Base-by-base conservation (phyloP, 2,888 invertebrate species). In the Macaria notata region DNA sequence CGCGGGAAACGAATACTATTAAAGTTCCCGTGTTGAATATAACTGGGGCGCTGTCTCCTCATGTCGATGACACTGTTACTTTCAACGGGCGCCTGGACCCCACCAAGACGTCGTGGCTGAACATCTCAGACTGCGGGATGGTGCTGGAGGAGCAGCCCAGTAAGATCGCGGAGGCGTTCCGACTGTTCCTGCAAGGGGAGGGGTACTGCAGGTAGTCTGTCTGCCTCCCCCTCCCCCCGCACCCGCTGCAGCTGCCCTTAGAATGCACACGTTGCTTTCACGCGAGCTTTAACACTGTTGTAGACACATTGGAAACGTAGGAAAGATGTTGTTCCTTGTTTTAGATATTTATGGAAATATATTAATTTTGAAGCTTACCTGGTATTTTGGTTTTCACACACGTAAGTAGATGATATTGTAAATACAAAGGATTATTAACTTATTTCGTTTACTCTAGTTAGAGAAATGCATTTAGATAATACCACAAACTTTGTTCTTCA, bases 41-140 rank as follows among this genome's bases (percentile, higher is more conserved):
- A 69, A 98, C 98, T 31, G 99, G 99, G 29, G 94, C 96, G 54
- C 90, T 97, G 73, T 98, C 98, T 60, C 99, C 99, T 0, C 99
- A 99, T 81, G 96, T 98, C 54, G 98, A 99, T 64, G 99, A 99
- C 78, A 98, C 98, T 6, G 98, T 99, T 44, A 97, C 98, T 50
- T 96, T 99, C 84, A 99, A 99, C 82, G 97, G 98, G 44, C 94
- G 98, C 56, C 93, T 99, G 82, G 98, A 99, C 86, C 99, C 99
- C 9, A 94, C 97, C 62, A 98, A 97, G 84, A 98, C 98, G 41
- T 98, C 98, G 49, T 99, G 99, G 98, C 95, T 99, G 95, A 99
- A 98, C 95, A 96, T 99, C 72, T 98, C 98, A 36, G 99, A 99
- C 84, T 98, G 98, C 83, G 99, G 99, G 63, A 97, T 99, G 97